phyloP scores from a whole-genome alignment of 2,113 vertebrate genomes.

The Hippocampus guttulatus region DNA sequence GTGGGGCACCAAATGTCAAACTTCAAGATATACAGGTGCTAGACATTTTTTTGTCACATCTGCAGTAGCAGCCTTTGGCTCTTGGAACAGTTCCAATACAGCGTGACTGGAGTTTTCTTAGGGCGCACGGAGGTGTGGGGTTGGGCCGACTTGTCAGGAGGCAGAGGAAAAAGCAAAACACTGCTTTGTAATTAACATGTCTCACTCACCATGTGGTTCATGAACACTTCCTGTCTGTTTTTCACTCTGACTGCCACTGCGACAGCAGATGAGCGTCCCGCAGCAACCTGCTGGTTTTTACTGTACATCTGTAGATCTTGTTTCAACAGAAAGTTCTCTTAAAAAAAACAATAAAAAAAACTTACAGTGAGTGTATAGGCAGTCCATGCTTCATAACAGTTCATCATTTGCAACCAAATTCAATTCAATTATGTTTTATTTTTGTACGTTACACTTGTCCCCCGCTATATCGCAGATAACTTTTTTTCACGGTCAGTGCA shows the following conservation, averaged over 20 bases:
- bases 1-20: neutral
- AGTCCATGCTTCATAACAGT: too few species aligned
- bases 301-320: neutral
- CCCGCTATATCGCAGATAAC: too few species aligned
- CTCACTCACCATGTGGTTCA: slow-evolving; percentile 60
- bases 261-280: slow-evolving; percentile 28
- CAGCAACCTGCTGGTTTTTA: slow-evolving; percentile 1
- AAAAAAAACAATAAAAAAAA: too few species aligned
- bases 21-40: neutral
- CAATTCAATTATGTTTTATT: too few species aligned
- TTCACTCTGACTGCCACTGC: slow-evolving; percentile 28
- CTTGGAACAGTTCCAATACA: slow-evolving; percentile 21
- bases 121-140: slow-evolving; percentile 41
- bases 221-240: slow-evolving; percentile 40
- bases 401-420: too few species aligned
- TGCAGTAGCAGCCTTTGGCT: slow-evolving; percentile 27
- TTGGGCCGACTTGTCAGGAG: slow-evolving; percentile 51
- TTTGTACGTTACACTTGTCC: too few species aligned
- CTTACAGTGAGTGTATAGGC: too few species aligned
- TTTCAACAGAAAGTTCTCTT: neutral
- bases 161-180: slow-evolving; percentile 37
- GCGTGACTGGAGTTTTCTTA: slow-evolving; percentile 27
- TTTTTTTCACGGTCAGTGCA: too few species aligned
- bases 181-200: slow-evolving; percentile 69
- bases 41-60: slow-evolving; percentile 20